Evolutionary conservation across 2,888 invertebrate species (phyloP).

Genomic region (Urechis unicinctus): DNA sequence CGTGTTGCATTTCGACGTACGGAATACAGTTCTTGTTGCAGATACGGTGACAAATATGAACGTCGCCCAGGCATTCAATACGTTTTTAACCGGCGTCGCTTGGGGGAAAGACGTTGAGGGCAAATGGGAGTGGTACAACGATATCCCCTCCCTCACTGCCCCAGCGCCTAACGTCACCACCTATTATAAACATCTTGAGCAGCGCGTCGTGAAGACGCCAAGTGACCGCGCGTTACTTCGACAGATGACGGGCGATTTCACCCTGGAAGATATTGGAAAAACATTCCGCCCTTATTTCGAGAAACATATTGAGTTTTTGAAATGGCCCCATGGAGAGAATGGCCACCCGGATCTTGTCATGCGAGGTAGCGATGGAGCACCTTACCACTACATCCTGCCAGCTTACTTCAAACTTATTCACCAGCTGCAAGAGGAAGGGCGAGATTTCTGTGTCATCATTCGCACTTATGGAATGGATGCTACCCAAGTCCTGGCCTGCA

Average conservation of each 20-base stretch:
- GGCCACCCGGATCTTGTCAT: slow-evolving; percentile 27
- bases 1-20: slow-evolving; percentile 46
- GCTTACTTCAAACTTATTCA: slow-evolving; percentile 40
- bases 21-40: slow-evolving; percentile 48
- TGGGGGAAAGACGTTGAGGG: slow-evolving; percentile 38
- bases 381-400: slow-evolving; percentile 46
- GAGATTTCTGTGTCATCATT: slow-evolving; percentile 42
- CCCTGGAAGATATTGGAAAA: slow-evolving; percentile 31
- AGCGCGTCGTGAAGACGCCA: slow-evolving; percentile 33
- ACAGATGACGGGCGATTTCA: slow-evolving; percentile 43
- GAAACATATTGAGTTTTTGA: slow-evolving; percentile 31
- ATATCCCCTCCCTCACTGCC: slow-evolving; percentile 31
- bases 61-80: slow-evolving; percentile 47
- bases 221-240: slow-evolving; percentile 36
- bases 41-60: slow-evolving; percentile 42
- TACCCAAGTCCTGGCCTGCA: slow-evolving; percentile 24
- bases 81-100: slow-evolving; percentile 45
- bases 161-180: slow-evolving; percentile 31
- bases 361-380: slow-evolving; percentile 30
- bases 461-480: slow-evolving; percentile 47
- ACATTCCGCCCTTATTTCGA: slow-evolving; percentile 35
- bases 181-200: slow-evolving; percentile 45
- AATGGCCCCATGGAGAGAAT: slow-evolving; percentile 28
- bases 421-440: slow-evolving; percentile 25
- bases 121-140: slow-evolving; percentile 38